Percentiles rank a stretch among this genome's conserved stretches.
Evolutionary conservation across 2,113 vertebrate species (phyloP).

Genomic region (Dolichallabes microphthalmus): DNA sequence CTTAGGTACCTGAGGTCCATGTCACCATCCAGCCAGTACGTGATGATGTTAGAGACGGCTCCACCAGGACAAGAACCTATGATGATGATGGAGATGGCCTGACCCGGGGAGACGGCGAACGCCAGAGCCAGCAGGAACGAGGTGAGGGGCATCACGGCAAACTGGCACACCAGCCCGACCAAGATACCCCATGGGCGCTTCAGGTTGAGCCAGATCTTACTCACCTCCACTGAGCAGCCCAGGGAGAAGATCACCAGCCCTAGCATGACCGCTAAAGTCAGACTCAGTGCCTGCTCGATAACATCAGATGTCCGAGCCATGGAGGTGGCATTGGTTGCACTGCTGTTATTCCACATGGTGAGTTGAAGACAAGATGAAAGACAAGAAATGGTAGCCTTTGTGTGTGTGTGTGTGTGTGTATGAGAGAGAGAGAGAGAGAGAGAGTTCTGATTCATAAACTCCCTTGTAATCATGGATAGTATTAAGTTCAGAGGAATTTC

Average conservation of each 20-base stretch:
- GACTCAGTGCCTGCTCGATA: slow-evolving; percentile 50
- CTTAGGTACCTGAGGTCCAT: slow-evolving; percentile 72
- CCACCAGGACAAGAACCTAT: slow-evolving; percentile 72
- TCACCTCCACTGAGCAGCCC: slow-evolving; percentile 66
- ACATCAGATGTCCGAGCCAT: fast-evolving
- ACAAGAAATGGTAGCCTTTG: not conserved
- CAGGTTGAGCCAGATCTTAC: slow-evolving; percentile 64
- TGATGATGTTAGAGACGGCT: slow-evolving; percentile 67
- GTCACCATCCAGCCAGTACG: slow-evolving; percentile 74
- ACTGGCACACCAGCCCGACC: slow-evolving; percentile 70
- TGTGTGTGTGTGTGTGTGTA: not conserved
- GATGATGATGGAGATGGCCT: slow-evolving; percentile 66
- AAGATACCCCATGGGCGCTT: slow-evolving; percentile 67
- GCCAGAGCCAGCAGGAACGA: slow-evolving; percentile 61
- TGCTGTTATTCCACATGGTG: slow-evolving; percentile 27
- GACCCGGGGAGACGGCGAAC: slow-evolving; percentile 58
- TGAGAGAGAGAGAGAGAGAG: not conserved
- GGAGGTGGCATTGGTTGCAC: not conserved
- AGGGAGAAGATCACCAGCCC: slow-evolving; percentile 67
- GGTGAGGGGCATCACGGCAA: slow-evolving; percentile 71
- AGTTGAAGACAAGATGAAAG: not conserved
- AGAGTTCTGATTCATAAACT: not conserved
- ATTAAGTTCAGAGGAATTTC: not conserved
- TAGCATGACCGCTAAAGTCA: slow-evolving; percentile 53
- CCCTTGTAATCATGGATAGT: not conserved